Conservation (phyloP, 2,113 vertebrate genomes). For the Prinia subflava region DNA sequence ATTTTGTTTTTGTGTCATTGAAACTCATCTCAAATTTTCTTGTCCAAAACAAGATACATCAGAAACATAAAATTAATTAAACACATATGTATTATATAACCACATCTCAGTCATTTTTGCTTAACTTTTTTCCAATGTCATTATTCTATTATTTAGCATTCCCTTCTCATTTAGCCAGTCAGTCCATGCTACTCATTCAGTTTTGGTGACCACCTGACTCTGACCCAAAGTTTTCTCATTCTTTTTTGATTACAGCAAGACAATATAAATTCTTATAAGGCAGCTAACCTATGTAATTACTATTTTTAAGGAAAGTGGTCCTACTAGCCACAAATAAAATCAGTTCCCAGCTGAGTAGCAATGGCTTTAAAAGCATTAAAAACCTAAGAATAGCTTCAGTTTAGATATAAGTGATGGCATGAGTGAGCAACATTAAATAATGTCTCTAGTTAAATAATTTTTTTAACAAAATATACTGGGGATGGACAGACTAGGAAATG, state of each 20-base stretch:
- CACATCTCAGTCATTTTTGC: not conserved
- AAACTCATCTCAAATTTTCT: not conserved
- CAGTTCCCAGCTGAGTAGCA: rapidly evolving
- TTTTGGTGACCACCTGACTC: not conserved
- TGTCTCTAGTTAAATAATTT: not conserved
- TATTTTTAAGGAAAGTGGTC: not conserved
- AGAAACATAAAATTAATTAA: not conserved
- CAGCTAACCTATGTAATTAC: not conserved
- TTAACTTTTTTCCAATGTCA: not conserved
- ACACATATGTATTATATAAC: not conserved
- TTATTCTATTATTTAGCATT: not conserved
- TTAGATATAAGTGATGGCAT: not conserved
- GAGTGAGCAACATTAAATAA: not conserved
- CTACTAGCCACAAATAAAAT: not conserved
- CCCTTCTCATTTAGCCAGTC: not conserved
- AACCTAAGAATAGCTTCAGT: not conserved
- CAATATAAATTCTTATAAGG: not conserved
- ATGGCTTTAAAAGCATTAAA: not conserved
- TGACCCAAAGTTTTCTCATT: not conserved
- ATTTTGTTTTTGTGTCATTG: not conserved
- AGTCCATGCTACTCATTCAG: not conserved
- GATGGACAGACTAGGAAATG: not conserved
- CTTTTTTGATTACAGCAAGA: not conserved
- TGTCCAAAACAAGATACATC: not conserved
- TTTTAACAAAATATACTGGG: not conserved